Evolutionary conservation across 1,140 invertebrate species (phyloP).

Genomic region (Maconellicoccus hirsutus): DNA sequence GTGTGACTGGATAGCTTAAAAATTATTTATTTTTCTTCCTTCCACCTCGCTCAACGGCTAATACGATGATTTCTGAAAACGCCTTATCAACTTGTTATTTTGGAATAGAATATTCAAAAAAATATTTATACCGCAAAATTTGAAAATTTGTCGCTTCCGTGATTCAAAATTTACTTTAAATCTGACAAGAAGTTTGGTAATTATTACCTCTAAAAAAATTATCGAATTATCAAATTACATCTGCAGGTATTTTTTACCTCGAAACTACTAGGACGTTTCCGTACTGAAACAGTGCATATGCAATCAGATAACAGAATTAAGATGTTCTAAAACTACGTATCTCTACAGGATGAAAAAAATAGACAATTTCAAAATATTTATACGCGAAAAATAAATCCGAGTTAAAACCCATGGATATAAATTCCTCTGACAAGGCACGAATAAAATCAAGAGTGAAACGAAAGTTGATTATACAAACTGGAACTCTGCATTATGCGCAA

Average conservation of each 20-base stretch:
- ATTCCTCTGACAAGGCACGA: neutral
- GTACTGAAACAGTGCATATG: no score
- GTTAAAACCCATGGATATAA: neutral
- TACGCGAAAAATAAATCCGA: neutral
- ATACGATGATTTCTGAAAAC: no score
- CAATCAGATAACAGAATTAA: neutral
- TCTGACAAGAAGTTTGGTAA: no score
- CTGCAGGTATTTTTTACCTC: no score
- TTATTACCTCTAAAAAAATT: no score
- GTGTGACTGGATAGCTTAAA: neutral
- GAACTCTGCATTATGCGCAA: neutral
- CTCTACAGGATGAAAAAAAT: neutral
- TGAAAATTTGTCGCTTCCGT: neutral
- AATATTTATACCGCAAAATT: neutral
- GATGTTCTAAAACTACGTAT: no score
- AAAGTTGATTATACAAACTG: neutral
- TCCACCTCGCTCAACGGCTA: no score
- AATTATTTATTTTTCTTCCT: no score
- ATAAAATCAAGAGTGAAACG: neutral
- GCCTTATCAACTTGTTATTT: no score
- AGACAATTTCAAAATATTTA: neutral
- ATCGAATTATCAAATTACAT: no score
- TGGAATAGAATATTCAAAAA: neutral
- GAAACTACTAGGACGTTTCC: no score
- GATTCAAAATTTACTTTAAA: no score